Percentiles rank a stretch among this genome's conserved stretches.
Evolutionary conservation across 2,113 vertebrate species (phyloP).

Genomic region (Etia nguti): DNA sequence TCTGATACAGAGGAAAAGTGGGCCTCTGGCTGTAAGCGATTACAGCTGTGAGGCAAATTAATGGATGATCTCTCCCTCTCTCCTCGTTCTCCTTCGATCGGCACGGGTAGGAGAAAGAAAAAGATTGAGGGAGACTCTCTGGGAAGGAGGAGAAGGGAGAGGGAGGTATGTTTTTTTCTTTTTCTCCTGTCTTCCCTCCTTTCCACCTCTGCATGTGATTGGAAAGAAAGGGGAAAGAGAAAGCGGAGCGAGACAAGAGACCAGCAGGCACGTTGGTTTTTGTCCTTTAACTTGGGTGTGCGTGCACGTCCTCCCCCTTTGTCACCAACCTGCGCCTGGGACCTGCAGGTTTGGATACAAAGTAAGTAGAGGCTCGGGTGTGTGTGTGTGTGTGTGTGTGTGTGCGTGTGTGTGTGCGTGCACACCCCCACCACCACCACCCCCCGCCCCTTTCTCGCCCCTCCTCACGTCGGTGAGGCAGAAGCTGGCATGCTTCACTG

Average conservation of each 20-base stretch:
- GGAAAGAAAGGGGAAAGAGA: constrained; percentile 46
- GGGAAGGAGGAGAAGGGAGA: neutral
- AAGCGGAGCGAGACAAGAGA: constrained; percentile 55
- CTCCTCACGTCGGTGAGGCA: constrained; percentile 62
- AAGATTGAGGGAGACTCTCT: constrained; percentile 27
- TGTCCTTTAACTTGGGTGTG: constrained; percentile 29
- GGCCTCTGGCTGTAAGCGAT: constrained; percentile 75
- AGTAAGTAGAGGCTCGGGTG: constrained; percentile 34
- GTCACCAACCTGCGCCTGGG: neutral
- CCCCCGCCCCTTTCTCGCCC: neutral
- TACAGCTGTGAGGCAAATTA: constrained; percentile 77
- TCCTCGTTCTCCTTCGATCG: constrained; percentile 17
- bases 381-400: neutral
- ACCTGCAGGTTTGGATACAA: constrained; percentile 37
- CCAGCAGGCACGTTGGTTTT: constrained; percentile 21
- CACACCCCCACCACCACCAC: neutral
- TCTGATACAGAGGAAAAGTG: constrained; percentile 63
- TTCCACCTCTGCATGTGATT: constrained; percentile 49
- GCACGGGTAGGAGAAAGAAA: constrained; percentile 7
- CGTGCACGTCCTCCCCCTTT: neutral
- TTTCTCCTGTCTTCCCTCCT: constrained; percentile 36
- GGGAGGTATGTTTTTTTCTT: neutral
- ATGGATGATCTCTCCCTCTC: constrained; percentile 69
- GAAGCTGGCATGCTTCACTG: constrained; percentile 72
- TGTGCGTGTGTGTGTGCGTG: neutral